Evolutionary conservation across 2,888 invertebrate species (phyloP), one percentile per base, ranked within the genome.

Genomic region (Apoderus coryli): DNA sequence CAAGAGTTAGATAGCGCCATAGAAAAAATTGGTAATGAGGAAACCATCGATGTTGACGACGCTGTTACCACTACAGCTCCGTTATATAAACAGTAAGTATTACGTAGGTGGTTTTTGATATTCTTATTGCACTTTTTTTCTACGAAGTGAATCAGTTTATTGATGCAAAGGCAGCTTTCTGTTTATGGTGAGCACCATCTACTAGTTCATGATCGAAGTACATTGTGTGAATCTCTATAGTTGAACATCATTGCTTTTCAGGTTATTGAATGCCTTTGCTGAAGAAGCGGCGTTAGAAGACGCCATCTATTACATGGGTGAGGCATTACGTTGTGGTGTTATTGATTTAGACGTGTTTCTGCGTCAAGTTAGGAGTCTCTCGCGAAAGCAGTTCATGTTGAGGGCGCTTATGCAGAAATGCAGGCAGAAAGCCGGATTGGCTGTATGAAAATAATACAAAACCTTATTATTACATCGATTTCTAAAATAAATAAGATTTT

Each of bases 251-350:
- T 30, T 25, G 31, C 35, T 40, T 59, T 59, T 2, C 47, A 84
- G 84, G 54, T 72, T 96, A 50, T 60, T 95, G 37, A 88, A 84
- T 60, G 80, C 90, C 24, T 95, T 88, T 64, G 90, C 92, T 28
- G 93, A 96, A 59, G 98, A 98, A 64, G 90, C 95, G 38, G 93
- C 98, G 10, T 73, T 88, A 30, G 96, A 98, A 64, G 98, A 98
- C 67, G 88, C 93, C 37, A 92, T 98, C 52, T 99, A 96, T 57
- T 93, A 92, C 55, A 76, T 99, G 61, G 93, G 93, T 5, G 92
- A 95, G 63, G 93, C 90, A 6, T 60, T 96, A 36, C 71, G 92
- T 39, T 78, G 84, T 45, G 80, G 84, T 37, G 86, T 89, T 4
- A 86, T 99, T 50, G 93, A 93, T 63, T 63, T 96, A 49, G 95